Percentiles rank a stretch among this genome's conserved stretches.
These are phyloP conservation scores for Aporrectodea caliginosa DNA, from an alignment of 1,140 invertebrate species.

Conservation along the genomic window DNA sequence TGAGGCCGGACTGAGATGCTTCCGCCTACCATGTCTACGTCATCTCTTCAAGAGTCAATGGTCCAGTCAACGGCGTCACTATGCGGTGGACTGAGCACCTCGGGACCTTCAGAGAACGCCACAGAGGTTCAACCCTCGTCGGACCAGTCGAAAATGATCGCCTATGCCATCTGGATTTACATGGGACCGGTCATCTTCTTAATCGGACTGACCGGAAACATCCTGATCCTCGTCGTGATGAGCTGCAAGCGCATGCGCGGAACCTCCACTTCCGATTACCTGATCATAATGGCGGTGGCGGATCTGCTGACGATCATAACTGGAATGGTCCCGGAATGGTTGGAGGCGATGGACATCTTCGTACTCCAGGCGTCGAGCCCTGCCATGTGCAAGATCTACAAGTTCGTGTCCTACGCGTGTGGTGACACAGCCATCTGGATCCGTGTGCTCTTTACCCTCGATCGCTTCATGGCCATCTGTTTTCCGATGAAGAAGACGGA, in stretches of 20 bases:
- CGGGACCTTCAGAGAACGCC: background rate
- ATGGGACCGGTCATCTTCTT: constrained; percentile 28
- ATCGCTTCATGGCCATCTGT: constrained; percentile 37
- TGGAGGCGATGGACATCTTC: constrained; percentile 23
- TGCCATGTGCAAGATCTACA: constrained; percentile 35
- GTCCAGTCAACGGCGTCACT: background rate
- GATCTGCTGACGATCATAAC: constrained; percentile 24
- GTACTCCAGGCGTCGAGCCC: constrained; percentile 23
- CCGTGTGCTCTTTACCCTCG: constrained; percentile 36
- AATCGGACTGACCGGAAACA: constrained; percentile 28
- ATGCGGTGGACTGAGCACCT: background rate
- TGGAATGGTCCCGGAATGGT: constrained; percentile 33
- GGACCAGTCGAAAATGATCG: background rate
- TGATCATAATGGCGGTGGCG: constrained; percentile 23
- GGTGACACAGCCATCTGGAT: constrained; percentile 36
- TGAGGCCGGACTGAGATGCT: background rate
- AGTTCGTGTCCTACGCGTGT: constrained; percentile 32
- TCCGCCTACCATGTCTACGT: background rate
- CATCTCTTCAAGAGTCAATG: background rate
- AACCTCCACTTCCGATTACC: constrained; percentile 24
- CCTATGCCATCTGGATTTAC: constrained; percentile 27
- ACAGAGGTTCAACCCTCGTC: background rate
- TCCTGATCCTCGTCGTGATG: constrained; percentile 30
- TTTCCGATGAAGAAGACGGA: constrained; percentile 32
- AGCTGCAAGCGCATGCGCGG: constrained; percentile 22